phyloP scores from a whole-genome alignment of 1,140 invertebrate species.

The Lasioglossum albipes region DNA sequence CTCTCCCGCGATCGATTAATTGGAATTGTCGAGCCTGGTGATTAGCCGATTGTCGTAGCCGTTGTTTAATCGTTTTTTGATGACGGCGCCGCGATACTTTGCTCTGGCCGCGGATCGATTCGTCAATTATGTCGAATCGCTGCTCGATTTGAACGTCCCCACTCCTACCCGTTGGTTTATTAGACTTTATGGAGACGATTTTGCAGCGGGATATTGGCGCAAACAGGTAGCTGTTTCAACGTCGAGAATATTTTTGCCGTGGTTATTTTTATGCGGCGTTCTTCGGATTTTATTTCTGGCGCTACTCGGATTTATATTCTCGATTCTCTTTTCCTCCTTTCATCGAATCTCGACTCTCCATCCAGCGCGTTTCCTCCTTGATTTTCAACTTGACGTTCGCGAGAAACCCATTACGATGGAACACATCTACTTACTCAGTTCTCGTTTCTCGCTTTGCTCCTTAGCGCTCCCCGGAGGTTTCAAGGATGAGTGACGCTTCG shows the following conservation, averaged over 20 bases:
- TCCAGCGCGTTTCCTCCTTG: too few relatives aligned
- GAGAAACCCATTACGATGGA: too few relatives aligned
- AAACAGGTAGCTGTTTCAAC: not conserved
- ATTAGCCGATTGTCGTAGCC: slow-evolving; percentile 38
- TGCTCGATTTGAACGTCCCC: slow-evolving; percentile 1
- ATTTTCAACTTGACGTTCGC: too few relatives aligned
- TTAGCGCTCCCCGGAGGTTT: too few relatives aligned
- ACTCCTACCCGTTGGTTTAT: not conserved
- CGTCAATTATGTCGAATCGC: slow-evolving; percentile 13
- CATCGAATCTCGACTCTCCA: too few relatives aligned
- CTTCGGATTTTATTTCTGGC: too few relatives aligned
- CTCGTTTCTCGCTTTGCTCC: too few relatives aligned
- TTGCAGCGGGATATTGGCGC: not conserved
- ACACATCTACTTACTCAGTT: too few relatives aligned
- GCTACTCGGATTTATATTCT: too few relatives aligned
- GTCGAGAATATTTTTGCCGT: too few relatives aligned
- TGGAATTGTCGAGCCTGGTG: slow-evolving; percentile 49
- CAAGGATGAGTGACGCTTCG: too few relatives aligned
- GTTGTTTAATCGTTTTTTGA: slow-evolving; percentile 57
- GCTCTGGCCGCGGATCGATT: not conserved
- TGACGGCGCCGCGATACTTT: not conserved
- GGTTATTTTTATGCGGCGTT: not conserved
- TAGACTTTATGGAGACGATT: not conserved
- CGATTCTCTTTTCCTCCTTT: too few relatives aligned
- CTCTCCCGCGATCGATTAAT: slow-evolving; percentile 54